Conservation (phyloP, 2,888 invertebrate genomes). For the Apomyelois bistriatella region DNA sequence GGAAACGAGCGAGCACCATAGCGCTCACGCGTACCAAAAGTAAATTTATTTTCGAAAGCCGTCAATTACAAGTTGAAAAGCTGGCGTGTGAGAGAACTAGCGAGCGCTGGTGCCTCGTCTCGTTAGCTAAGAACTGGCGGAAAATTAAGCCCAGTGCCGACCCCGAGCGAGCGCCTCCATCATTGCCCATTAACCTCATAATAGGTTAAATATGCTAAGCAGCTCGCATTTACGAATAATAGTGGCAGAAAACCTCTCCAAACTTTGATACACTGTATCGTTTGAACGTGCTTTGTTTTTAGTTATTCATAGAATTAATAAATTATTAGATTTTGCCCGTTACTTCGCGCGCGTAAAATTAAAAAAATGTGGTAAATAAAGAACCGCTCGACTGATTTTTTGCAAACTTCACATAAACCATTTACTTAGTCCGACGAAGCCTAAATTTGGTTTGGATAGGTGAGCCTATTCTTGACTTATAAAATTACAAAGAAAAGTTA, state of each 20-base stretch:
- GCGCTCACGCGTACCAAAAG: constrained; percentile 19
- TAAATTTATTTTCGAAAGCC: constrained; percentile 25
- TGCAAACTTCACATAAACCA: too few relatives aligned
- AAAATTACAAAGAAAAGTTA: too few relatives aligned
- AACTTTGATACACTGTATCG: constrained; percentile 28
- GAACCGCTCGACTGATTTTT: too few relatives aligned
- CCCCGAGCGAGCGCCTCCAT: constrained; percentile 43
- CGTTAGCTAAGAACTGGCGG: constrained; percentile 54
- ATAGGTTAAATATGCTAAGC: constrained; percentile 72
- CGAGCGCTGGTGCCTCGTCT: constrained; percentile 31
- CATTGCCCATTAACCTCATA: constrained; percentile 70
- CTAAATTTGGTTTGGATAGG: too few relatives aligned
- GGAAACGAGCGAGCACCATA: constrained; percentile 12
- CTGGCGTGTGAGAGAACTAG: constrained; percentile 23
- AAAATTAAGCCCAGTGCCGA: constrained; percentile 51
- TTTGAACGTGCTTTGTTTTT: background rate
- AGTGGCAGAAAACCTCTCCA: constrained; percentile 36
- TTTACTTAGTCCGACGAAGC: too few relatives aligned
- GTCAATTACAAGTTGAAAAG: constrained; percentile 33
- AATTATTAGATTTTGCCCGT: too few relatives aligned
- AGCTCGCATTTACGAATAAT: constrained; percentile 49
- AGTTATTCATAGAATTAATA: background rate
- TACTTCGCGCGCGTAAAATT: background rate
- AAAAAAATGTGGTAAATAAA: too few relatives aligned
- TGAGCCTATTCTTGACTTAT: too few relatives aligned